Conservation (phyloP, 2,797 vertebrate species). For the Sphenodon punctatus region DNA sequence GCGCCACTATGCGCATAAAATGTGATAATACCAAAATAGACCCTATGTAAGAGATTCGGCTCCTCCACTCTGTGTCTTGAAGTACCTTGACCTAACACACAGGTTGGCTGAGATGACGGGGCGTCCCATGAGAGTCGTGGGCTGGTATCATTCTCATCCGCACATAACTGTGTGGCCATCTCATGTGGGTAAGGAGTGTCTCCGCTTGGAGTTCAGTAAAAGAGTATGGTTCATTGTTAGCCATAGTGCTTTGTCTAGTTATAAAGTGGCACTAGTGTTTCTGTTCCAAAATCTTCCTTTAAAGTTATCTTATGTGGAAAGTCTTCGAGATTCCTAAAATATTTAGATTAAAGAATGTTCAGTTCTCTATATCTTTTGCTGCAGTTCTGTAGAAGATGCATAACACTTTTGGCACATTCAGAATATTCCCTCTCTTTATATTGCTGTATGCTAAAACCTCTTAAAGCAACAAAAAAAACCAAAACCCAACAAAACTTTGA, state of each 20-base stretch:
- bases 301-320: neutral
- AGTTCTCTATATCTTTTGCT: neutral
- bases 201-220: neutral
- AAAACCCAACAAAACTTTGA: neutral
- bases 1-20: too few relatives aligned
- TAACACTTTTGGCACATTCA: too few relatives aligned
- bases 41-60: too few relatives aligned
- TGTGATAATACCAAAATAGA: too few relatives aligned
- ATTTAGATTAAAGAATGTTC: too few relatives aligned
- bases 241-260: fast-evolving
- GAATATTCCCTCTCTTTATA: too few relatives aligned
- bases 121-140: constrained; percentile 92
- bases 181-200: constrained; percentile 84
- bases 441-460: too few relatives aligned
- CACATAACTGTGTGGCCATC: constrained; percentile 99
- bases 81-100: constrained; percentile 78
- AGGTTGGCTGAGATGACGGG: constrained; percentile 92
- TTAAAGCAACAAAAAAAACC: too few relatives aligned
- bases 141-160: constrained; percentile 98
- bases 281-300: neutral
- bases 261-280: neutral
- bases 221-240: neutral
- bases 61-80: neutral
- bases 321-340: too few relatives aligned
- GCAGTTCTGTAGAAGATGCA: neutral